These are phyloP conservation scores for Chloroceryle aenea DNA, from an alignment of 2,113 vertebrate genomes.

Conservation along the genomic window DNA sequence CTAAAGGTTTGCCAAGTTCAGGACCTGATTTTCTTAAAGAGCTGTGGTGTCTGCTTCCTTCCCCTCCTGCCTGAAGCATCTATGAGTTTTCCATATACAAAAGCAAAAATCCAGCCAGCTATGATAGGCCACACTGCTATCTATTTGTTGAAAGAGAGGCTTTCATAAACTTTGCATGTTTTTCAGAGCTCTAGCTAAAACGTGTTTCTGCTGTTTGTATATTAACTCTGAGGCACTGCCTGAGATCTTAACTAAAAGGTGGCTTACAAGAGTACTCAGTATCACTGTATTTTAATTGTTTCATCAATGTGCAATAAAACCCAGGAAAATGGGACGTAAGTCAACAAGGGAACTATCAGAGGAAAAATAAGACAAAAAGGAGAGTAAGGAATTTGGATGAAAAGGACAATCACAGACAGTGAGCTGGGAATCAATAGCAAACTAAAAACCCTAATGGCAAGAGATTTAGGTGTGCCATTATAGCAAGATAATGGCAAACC, in stretches of 20 bases:
- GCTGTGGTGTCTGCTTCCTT: slow-evolving; percentile 35
- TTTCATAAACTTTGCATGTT: slow-evolving; percentile 41
- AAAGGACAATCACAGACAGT: not conserved
- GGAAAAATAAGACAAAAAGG: not conserved
- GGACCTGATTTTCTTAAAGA: slow-evolving; percentile 63
- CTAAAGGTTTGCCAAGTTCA: slow-evolving; percentile 75
- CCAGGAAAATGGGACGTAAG: not conserved
- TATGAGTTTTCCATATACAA: slow-evolving; percentile 24
- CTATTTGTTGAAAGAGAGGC: slow-evolving; percentile 37
- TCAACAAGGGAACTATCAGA: not conserved
- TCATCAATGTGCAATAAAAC: not conserved
- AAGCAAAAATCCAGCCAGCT: slow-evolving; percentile 37
- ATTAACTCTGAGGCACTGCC: slow-evolving; percentile 14
- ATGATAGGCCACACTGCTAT: not conserved
- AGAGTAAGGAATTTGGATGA: not conserved
- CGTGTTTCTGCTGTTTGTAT: slow-evolving; percentile 14
- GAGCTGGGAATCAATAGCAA: not conserved
- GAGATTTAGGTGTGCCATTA: not conserved
- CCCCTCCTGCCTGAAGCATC: not conserved
- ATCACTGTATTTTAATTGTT: not conserved
- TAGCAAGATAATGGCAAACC: not conserved
- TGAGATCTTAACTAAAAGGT: not conserved
- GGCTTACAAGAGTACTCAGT: not conserved
- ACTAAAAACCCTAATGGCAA: not conserved
- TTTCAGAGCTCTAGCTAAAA: slow-evolving; percentile 35